These are phyloP conservation scores for Megatriorchis doriae DNA, from an alignment of 2,113 vertebrate genomes.

Conservation along the genomic window DNA sequence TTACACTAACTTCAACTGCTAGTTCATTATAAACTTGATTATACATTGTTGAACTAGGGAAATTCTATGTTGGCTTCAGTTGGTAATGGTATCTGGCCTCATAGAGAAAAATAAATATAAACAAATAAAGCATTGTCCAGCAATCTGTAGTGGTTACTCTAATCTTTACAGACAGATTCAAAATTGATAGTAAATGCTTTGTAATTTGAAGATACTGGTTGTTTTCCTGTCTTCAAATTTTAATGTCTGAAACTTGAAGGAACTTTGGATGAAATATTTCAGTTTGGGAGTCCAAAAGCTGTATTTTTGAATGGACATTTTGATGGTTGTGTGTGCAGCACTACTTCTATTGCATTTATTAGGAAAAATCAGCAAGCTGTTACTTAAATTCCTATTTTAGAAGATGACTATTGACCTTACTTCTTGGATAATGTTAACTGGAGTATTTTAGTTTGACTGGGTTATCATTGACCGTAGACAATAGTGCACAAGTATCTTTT, in stretches of 20 bases:
- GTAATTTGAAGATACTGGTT: neutral
- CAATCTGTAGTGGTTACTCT: neutral
- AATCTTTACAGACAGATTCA: neutral
- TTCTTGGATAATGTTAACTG: neutral
- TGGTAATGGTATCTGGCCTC: neutral
- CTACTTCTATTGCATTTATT: neutral
- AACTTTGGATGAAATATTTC: neutral
- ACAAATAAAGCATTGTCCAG: neutral
- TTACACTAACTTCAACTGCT: neutral
- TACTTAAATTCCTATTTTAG: neutral
- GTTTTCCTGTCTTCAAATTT: neutral
- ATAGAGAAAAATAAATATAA: neutral
- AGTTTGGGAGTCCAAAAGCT: neutral
- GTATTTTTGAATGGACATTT: neutral
- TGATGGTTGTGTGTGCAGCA: neutral
- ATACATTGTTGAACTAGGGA: neutral
- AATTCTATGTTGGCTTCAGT: neutral
- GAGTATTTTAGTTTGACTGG: neutral
- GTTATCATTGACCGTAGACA: neutral
- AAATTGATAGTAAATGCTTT: neutral
- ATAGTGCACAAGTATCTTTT: neutral
- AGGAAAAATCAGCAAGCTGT: neutral
- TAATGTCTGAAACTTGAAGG: neutral
- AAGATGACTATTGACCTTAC: neutral
- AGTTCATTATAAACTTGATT: neutral